A percentile compares a stretch with the other conserved stretches of the same genome.
phyloP scores from a whole-genome alignment of 2,888 invertebrate genomes.

The Troides aeacus region DNA sequence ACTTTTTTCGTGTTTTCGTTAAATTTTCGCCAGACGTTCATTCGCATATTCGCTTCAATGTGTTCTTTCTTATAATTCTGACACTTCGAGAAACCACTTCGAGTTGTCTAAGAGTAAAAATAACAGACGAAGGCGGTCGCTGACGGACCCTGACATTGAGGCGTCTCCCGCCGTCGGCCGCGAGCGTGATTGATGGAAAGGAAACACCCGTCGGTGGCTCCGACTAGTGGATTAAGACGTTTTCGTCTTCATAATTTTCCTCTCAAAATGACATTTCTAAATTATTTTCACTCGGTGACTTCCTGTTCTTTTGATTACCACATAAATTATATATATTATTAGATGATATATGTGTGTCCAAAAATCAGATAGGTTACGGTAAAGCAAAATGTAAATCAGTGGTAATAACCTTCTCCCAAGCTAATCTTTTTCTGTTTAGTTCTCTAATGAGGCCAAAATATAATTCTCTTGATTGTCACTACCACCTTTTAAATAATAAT shows the following conservation, averaged over 20 bases:
- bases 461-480: too few relatives aligned
- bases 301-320: too few relatives aligned
- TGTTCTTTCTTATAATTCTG: not conserved
- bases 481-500: too few relatives aligned
- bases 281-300: conserved; percentile 1
- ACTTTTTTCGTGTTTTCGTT: too few relatives aligned
- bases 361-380: too few relatives aligned
- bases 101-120: conserved; percentile 2
- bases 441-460: too few relatives aligned
- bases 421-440: too few relatives aligned
- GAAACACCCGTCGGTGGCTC: conserved; percentile 23
- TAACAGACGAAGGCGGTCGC: conserved; percentile 39
- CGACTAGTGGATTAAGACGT: conserved; percentile 5
- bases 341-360: too few relatives aligned
- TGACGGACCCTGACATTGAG: conserved; percentile 61
- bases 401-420: too few relatives aligned
- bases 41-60: not conserved
- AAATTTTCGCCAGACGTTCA: too few relatives aligned
- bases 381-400: too few relatives aligned
- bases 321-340: too few relatives aligned
- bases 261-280: conserved; percentile 13
- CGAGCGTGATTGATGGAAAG: conserved; percentile 44
- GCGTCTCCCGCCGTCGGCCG: conserved; percentile 39
- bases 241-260: conserved; percentile 10
- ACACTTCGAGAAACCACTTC: conserved; percentile 2